phyloP scores from a whole-genome alignment of 2,113 vertebrate genomes.

The Cisticola juncidis region DNA sequence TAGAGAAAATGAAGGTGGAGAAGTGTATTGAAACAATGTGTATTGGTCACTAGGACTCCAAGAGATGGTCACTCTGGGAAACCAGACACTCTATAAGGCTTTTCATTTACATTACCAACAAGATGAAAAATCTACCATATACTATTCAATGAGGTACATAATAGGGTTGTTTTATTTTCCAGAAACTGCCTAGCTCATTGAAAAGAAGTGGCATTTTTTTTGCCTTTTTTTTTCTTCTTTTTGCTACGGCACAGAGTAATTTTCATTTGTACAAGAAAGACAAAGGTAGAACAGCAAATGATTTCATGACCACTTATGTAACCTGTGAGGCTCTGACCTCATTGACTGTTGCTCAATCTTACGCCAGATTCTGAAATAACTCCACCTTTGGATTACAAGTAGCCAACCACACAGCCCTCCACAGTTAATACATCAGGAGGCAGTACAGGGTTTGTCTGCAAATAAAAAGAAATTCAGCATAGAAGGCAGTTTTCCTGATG shows the following conservation, averaged over 20 bases:
- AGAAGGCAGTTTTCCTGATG: background rate
- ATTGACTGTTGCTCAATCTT: background rate
- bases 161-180: background rate
- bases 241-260: background rate
- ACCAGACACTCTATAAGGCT: background rate
- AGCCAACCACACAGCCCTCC: background rate
- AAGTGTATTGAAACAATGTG: background rate
- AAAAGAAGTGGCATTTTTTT: background rate
- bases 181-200: background rate
- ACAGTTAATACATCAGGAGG: background rate
- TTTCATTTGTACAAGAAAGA: background rate
- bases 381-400: background rate
- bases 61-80: background rate
- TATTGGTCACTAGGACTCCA: background rate
- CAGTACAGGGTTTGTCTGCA: background rate
- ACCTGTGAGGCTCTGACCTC: constrained; percentile 5
- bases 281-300: background rate
- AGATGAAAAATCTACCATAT: background rate
- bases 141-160: background rate
- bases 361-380: background rate
- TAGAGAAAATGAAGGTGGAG: background rate
- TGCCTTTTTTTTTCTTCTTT: too few relatives aligned
- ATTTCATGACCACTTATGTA: constrained; percentile 6
- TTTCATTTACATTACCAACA: background rate
- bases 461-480: background rate